Base-by-base conservation (phyloP, 2,888 invertebrate species). In the Nebria salina region DNA sequence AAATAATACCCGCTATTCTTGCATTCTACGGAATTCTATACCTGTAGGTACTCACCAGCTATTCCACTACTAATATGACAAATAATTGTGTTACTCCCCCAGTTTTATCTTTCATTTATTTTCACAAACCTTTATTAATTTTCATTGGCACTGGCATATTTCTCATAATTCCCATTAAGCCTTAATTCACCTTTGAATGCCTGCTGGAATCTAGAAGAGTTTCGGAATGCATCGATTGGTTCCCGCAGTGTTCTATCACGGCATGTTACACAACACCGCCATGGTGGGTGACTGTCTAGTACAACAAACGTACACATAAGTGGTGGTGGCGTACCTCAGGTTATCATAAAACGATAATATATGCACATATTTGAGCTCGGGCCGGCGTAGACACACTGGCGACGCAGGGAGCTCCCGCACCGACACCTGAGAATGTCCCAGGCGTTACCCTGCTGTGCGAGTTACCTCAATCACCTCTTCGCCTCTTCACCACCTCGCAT, bases 351-450 rank as follows among this genome's bases (percentile, higher is more conserved):
- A 70, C 70, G 54, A 70, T 70, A 70, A 70, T 70, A 70, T 70
- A 70, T 70, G 70, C 70, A 70, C 70, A 70, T 70, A 70, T 70
- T 70, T 70, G 25, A 34, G 70, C 25, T 15, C 34, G 70, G 70
- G 34, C 70, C 70, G 42, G 73, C 9, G 73, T 73, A 73, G 73
- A 73, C 73, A 73, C 42, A 20, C 43, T 73, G 73, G 73, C 73
- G 73, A 41, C 73, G 54, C 73, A 41, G 20, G 73, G 70, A 70
- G 70, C 70, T 70, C 70, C 70, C 34, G 25, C 54, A 54, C 70
- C 70, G 70, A 86, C 86, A 87, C 87, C 87, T 87, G 87, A 86
- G 87, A 87, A 87, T 87, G 87, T 86, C 86, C 85, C 83, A 54
- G 82, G 85, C 84, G 84, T 34, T 84, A 84, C 86, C 87, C 85